These are phyloP conservation scores for Caenorhabditis macrosperma DNA, from an alignment of 2,888 invertebrate genomes.

Conservation along the genomic window DNA sequence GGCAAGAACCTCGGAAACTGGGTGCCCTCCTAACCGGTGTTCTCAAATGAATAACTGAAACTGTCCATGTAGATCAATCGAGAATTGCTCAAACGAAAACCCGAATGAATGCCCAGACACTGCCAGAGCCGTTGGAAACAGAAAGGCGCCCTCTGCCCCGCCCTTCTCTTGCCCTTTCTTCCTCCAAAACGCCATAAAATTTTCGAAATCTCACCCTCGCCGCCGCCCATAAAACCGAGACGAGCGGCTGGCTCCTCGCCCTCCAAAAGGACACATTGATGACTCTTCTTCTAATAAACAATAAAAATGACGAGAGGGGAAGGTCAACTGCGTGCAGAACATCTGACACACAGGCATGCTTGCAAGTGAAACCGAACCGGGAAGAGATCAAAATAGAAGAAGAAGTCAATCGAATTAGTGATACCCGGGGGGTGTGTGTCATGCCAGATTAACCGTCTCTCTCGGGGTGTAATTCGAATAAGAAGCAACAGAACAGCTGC, in stretches of 20 bases:
- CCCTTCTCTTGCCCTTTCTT: too few relatives aligned
- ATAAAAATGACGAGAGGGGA: constrained; percentile 52
- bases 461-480: constrained; percentile 42
- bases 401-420: not conserved
- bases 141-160: too few relatives aligned
- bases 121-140: too few relatives aligned
- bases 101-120: too few relatives aligned
- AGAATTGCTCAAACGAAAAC: too few relatives aligned
- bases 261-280: constrained; percentile 33
- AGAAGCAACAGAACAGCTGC: constrained; percentile 46
- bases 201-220: not conserved
- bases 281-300: constrained; percentile 35
- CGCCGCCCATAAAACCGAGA: not conserved
- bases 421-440: constrained; percentile 12
- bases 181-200: too few relatives aligned
- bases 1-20: too few relatives aligned
- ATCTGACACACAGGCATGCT: not conserved
- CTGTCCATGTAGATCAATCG: too few relatives aligned
- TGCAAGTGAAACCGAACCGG: not conserved
- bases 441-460: constrained; percentile 31
- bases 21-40: too few relatives aligned
- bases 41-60: too few relatives aligned
- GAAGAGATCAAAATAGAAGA: not conserved
- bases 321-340: constrained; percentile 25
- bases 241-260: constrained; percentile 25